A percentile compares a stretch with the other conserved stretches of the same genome.
These are phyloP conservation scores for Thunnus maccoyii DNA, from an alignment of 2,113 vertebrate species.

Conservation along the genomic window DNA sequence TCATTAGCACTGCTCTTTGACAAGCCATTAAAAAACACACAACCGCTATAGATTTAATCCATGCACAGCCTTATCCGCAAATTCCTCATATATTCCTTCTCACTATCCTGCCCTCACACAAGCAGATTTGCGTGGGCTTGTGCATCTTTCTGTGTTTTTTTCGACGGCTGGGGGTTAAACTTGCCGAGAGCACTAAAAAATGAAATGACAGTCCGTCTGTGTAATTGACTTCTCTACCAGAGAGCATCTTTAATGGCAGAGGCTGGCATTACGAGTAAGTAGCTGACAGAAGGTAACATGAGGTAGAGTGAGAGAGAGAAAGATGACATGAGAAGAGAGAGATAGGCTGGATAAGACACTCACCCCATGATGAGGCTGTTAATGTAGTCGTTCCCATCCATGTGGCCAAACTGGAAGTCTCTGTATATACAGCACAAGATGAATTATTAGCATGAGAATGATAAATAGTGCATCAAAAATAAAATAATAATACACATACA, in stretches of 20 bases:
- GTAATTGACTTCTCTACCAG: slow-evolving; percentile 74
- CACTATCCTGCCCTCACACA: neutral
- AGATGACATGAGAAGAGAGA: slow-evolving; percentile 30
- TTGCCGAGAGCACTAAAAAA: slow-evolving; percentile 21
- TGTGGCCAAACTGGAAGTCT: slow-evolving; percentile 97
- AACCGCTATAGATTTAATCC: slow-evolving; percentile 51
- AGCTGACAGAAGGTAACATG: slow-evolving; percentile 61
- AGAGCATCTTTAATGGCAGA: slow-evolving; percentile 66
- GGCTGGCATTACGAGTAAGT: slow-evolving; percentile 58
- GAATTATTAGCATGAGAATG: slow-evolving; percentile 43
- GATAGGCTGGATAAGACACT: slow-evolving; percentile 77
- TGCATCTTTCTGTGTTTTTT: slow-evolving; percentile 6
- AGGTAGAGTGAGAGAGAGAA: slow-evolving; percentile 32
- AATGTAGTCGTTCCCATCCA: slow-evolving; percentile 98
- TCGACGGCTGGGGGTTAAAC: slow-evolving; percentile 15
- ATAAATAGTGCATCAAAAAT: slow-evolving; percentile 5
- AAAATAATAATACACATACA: neutral
- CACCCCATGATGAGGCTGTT: slow-evolving; percentile 99
- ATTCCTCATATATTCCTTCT: slow-evolving; percentile 21
- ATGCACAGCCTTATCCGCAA: slow-evolving; percentile 14
- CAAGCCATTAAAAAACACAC: slow-evolving; percentile 46
- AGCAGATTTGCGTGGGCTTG: slow-evolving; percentile 15
- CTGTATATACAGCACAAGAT: slow-evolving; percentile 63
- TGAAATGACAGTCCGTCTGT: slow-evolving; percentile 52
- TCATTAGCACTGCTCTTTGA: slow-evolving; percentile 67